Percentiles rank a stretch among this genome's conserved stretches.
Conservation (phyloP, 1,140 invertebrate species). For the Ectropis grisescens region DNA sequence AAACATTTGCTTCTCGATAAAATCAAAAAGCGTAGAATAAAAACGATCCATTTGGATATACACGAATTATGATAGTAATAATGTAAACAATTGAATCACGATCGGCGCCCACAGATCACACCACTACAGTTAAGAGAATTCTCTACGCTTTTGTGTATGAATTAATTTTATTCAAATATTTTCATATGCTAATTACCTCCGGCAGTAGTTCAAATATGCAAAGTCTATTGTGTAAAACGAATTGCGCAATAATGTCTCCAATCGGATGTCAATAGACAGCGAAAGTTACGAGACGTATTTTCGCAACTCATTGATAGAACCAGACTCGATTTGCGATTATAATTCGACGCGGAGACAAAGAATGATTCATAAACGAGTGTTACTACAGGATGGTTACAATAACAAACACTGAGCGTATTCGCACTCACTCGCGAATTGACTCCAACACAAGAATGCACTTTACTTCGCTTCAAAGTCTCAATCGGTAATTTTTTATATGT, state of each 20-base stretch:
- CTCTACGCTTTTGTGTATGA: no score
- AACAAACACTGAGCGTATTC: slow-evolving; percentile 37
- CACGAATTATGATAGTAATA: slow-evolving; percentile 38
- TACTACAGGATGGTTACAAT: slow-evolving; percentile 25
- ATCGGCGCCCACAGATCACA: slow-evolving; percentile 14
- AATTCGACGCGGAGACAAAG: slow-evolving; percentile 15
- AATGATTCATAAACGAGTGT: slow-evolving; percentile 29
- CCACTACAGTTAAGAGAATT: slow-evolving; percentile 8
- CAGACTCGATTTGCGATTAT: slow-evolving; percentile 10
- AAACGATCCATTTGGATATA: slow-evolving; percentile 37
- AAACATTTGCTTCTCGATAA: no score
- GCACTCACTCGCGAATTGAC: slow-evolving; percentile 56
- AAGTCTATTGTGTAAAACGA: no score
- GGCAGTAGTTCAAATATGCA: no score
- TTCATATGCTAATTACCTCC: no score
- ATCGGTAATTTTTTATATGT: slow-evolving; percentile 59
- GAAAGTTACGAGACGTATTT: no score
- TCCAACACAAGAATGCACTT: slow-evolving; percentile 66
- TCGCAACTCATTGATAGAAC: no score
- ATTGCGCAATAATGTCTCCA: no score
- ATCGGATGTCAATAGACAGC: no score
- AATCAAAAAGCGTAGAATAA: slow-evolving; percentile 7
- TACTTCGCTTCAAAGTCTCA: slow-evolving; percentile 37
- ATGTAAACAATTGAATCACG: slow-evolving; percentile 50
- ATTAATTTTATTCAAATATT: no score